These are phyloP conservation scores for Rhincodon typus DNA, from an alignment of 2,797 vertebrate genomes.

Conservation along the genomic window DNA sequence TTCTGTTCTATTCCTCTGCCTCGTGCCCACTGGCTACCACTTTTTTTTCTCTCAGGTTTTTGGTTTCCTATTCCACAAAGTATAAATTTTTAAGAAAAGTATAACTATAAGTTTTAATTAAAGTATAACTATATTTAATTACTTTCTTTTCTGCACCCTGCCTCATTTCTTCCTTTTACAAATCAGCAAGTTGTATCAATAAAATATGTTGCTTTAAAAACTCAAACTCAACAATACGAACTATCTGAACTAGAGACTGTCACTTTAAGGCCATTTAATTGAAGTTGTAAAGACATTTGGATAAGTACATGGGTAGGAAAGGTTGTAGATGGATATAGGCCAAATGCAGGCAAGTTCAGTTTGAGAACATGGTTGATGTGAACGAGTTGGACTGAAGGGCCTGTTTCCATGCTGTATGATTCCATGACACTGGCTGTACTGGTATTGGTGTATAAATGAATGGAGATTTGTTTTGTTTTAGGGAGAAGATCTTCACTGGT, in stretches of 20 bases:
- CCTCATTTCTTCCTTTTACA: neutral
- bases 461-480: constrained; percentile 48
- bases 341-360: too few species aligned
- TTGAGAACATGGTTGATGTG: too few species aligned
- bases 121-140: neutral
- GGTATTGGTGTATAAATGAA: neutral
- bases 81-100: neutral
- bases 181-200: neutral
- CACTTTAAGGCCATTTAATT: neutral
- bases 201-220: neutral
- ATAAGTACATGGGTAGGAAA: too few species aligned
- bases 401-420: too few species aligned
- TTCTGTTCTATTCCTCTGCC: neutral
- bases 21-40: neutral
- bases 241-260: neutral
- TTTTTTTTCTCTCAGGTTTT: neutral
- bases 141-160: neutral
- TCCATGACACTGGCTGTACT: neutral
- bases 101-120: neutral
- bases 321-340: too few species aligned
- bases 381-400: too few species aligned
- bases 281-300: neutral
- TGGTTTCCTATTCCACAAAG: neutral
- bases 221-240: neutral
- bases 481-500: constrained; percentile 87